Conservation (phyloP, 1,140 invertebrate species). For the Heliconius melpomene region DNA sequence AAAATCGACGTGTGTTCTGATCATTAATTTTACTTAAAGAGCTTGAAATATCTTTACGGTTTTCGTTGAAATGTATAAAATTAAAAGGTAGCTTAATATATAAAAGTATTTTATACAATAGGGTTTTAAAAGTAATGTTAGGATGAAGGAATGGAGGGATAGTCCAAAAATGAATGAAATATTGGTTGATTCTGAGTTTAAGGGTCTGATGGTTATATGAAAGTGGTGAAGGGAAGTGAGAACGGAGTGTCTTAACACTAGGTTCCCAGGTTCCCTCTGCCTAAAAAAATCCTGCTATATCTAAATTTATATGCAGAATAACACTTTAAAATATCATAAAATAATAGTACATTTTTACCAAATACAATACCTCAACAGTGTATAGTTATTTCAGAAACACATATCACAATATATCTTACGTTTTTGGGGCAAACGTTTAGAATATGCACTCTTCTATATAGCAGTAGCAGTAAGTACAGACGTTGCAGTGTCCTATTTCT, state of each 20-base stretch:
- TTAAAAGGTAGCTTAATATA: too few species aligned
- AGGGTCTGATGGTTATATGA: too few species aligned
- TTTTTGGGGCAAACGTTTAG: constrained; percentile 3
- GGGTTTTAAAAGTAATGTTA: too few species aligned
- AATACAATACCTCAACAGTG: background rate
- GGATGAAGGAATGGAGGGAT: too few species aligned
- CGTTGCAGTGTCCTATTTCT: constrained; percentile 10
- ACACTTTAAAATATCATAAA: background rate
- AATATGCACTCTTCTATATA: background rate
- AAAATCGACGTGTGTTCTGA: background rate
- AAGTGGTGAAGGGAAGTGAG: too few species aligned
- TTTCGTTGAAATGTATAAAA: too few species aligned
- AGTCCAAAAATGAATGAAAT: too few species aligned
- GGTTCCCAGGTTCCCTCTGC: too few species aligned
- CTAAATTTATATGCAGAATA: too few species aligned
- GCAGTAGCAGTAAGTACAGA: background rate
- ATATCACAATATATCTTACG: background rate
- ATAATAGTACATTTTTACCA: background rate
- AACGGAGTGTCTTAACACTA: too few species aligned
- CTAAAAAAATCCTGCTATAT: background rate
- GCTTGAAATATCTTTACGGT: background rate
- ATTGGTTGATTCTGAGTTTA: too few species aligned
- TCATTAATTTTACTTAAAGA: background rate
- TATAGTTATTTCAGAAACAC: background rate
- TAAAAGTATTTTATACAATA: too few species aligned